Evolutionary conservation across 2,888 invertebrate species (phyloP), one percentile per base, ranked within the genome.

Genomic region (Machimus atricapillus): DNA sequence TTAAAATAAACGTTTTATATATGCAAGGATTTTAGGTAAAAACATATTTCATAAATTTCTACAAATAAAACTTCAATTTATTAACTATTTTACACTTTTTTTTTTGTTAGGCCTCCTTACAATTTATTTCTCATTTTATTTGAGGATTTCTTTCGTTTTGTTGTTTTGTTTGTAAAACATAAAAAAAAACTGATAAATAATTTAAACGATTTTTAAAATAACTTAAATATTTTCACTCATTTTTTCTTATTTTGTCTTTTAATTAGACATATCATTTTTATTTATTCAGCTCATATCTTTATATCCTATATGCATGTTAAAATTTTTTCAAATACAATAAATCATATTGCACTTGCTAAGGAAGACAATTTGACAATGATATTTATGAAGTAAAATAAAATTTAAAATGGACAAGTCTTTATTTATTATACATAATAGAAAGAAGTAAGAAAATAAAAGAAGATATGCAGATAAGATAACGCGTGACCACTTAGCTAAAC

Each of bases 1-100:
- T 76, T 76, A 76, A 76, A 76, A 76, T 76, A 76, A 76, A 76
- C 31, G 76, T 76, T 76, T 76, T 27, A 40, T 76, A 76, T 76
- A 37, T 76, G 76, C 76, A 76, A 12, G 34, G 34, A 14, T 76
- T 27, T 40, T 37, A 37, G 34, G 27, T 34, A 37, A 37, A 37
- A 37, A 76, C 76, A 76, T 40, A 76, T 27, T 76, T 37, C 34
- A 76, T 76, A 76, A 34, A 76, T 76, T 40, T 76, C 76, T 76
- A 76, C 34, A 76, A 76, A 76, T 76, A 1, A 76, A 76, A 76
- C 8, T 76, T 76, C n/a, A 76, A 76, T 74, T 74, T 34, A 74
- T 34, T 76, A 76, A 37, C 76, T 76, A 76, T 76, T 76, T 76
- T 76, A 76, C 76, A 76, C 8, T 46, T 46, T 46, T 43, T 31